Evolutionary conservation across 2,888 invertebrate species (phyloP), one percentile per base, ranked within the genome.

Genomic region (Stegophylla sp.): DNA sequence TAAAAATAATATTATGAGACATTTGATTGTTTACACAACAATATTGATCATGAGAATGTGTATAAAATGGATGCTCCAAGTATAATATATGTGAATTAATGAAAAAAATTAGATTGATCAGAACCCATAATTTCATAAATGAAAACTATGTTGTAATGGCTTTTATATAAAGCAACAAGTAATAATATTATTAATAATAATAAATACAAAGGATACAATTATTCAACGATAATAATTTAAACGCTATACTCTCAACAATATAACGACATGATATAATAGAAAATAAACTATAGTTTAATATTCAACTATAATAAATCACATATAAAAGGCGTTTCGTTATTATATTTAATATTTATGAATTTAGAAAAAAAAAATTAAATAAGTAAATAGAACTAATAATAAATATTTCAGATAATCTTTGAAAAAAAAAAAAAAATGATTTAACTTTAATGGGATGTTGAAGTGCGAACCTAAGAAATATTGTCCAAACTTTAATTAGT

Each of bases 221-320:
- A 79, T 79, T 71, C 79, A 79, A 79, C 79, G 79, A 79, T 79
- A 75, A 75, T 75, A 71, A 79, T 79, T 79, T 71, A 61, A 77
- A 79, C 79, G 61, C 71, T 79, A 79, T 79, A 79, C 61, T 79
- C 23, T 69, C 69, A 79, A 79, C 69, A 79, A 79, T 71, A 79
- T 79, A 79, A 79, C 79, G 71, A 79, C 61, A 77, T 45, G 48
- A 79, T 79, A 69, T 79, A 69, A 79, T 79, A 79, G 71, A 79
- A 79, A 71, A 71, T 79, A 79, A 71, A 79, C 79, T 71, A 79
- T 71, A 79, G 79, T 79, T 79, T 71, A 69, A 71, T 79, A 71
- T 71, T 79, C 59, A 79, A 79, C 79, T 79, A 79, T 48, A 61
- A 71, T 79, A 79, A 71, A 79, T 79, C 79, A 79, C 79, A 79